Base-by-base conservation (phyloP, 2,888 invertebrate species). In the Agrochola lota region DNA sequence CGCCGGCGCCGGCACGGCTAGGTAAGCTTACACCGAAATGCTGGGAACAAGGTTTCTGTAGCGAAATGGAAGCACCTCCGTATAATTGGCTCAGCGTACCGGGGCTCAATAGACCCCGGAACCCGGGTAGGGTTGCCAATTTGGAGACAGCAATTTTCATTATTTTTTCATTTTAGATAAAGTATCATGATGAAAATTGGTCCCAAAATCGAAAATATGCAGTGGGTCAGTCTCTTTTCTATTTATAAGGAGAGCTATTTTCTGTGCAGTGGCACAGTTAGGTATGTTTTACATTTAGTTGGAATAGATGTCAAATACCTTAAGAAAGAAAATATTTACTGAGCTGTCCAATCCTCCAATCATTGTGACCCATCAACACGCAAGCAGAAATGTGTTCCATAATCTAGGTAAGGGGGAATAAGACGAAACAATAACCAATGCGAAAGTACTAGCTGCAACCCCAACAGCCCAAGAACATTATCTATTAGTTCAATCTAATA, bases 41-140 rank as follows among this genome's bases (percentile, higher is more conserved):
- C 52, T 71, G 20, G 71, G 52, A 80, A 62, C 57, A 70, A 77
- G 84, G 71, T 84, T 72, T 63, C 72, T 66, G 60, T 52, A 57
- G 17, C 43, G 63, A 76, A 72, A 81, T 72, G 74, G 57, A 66
- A 26, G 35, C 30, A 6, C 35, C 43, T 68, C 55, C 17, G 59
- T 71, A 52, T 80, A 77, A 64, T 77, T 77, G 81, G 62, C 71
- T 74, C 74, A 30, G 15, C 11, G n/a, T 59, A 72, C 55, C 71
- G 46, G 26, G 43, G 12, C 35, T 59, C 3, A 20, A 59, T 23
- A 74, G 35, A 43, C 30, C 64, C 67, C 6, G 43, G 55, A 49
- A 62, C n/a, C 8, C 1, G 4, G 6, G 11, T 60, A 83, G 84
- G 84, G 83, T 57, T 83, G 77, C 49, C 64, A 35, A 52, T 35